A percentile compares a stretch with the other conserved stretches of the same genome.
These are phyloP conservation scores for Neolamprologus brichardi DNA, from an alignment of 2,113 vertebrate species.

Conservation along the genomic window DNA sequence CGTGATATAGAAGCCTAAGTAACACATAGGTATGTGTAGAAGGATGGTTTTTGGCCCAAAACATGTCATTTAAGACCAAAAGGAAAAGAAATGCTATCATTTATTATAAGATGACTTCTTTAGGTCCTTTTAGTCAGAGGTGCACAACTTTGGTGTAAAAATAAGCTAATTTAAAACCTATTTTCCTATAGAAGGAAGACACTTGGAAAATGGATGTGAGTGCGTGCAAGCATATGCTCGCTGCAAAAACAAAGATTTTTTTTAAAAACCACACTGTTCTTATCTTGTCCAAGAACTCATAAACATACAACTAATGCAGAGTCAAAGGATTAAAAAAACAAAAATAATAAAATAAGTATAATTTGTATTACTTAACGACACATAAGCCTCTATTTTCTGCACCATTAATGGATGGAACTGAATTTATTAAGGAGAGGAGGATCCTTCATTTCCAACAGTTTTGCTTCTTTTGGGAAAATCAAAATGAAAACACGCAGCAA, in stretches of 20 bases:
- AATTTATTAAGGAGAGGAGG: neutral
- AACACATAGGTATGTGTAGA: neutral
- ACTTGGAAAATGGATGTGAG: constrained; percentile 27
- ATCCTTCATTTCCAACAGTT: neutral
- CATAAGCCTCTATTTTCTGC: neutral
- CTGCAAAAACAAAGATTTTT: neutral
- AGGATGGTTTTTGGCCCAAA: neutral
- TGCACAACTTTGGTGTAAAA: constrained; percentile 10
- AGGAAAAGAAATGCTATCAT: neutral
- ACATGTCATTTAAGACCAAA: neutral
- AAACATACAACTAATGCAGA: neutral
- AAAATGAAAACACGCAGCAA: neutral
- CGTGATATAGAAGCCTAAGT: neutral
- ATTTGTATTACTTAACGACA: neutral
- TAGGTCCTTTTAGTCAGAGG: neutral
- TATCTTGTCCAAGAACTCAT: neutral
- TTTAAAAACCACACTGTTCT: neutral
- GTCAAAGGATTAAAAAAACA: neutral
- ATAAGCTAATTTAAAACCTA: constrained; percentile 30
- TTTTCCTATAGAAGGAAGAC: neutral
- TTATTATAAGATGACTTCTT: neutral
- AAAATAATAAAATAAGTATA: neutral
- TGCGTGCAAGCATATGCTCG: neutral
- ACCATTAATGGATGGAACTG: neutral
- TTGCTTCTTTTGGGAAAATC: neutral